These are phyloP conservation scores for Drosophila paulistorum DNA, from an alignment of 1,140 invertebrate genomes.

Conservation along the genomic window DNA sequence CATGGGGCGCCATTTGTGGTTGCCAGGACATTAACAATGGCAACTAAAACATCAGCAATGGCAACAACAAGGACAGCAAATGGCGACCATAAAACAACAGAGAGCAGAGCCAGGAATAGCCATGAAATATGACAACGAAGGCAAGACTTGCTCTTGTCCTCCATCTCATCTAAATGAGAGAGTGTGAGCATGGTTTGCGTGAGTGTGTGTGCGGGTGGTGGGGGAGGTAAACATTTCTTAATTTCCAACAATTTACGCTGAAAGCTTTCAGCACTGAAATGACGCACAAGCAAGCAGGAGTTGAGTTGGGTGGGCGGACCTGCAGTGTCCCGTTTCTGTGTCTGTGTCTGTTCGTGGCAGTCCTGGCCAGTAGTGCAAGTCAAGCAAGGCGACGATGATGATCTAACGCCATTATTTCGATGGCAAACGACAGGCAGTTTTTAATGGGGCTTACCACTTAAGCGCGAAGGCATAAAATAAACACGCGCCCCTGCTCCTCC, in stretches of 20 bases:
- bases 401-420: conserved; percentile 79
- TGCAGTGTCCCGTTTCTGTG: conserved; percentile 17
- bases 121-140: conserved; percentile 74
- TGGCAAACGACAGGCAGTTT: conserved; percentile 78
- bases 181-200: too few relatives aligned
- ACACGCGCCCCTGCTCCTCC: conserved; percentile 46
- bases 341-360: conserved; percentile 21
- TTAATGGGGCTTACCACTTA: conserved; percentile 81
- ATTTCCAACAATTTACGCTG: conserved; percentile 80
- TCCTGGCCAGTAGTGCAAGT: neutral
- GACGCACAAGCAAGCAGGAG: conserved; percentile 52
- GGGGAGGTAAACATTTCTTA: conserved; percentile 68
- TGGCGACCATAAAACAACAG: conserved; percentile 78
- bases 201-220: neutral
- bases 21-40: conserved; percentile 79
- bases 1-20: conserved; percentile 70
- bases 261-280: conserved; percentile 81
- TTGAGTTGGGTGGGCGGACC: neutral
- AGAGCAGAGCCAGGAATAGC: conserved; percentile 52
- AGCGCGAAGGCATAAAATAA: conserved; percentile 80
- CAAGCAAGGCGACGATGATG: conserved; percentile 68
- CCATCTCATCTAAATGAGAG: neutral
- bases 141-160: conserved; percentile 28
- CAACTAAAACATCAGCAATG: conserved; percentile 37
- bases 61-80: conserved; percentile 47